phyloP scores from a whole-genome alignment of 2,113 vertebrate genomes.

The Gnathonemus echidnorhynchus region DNA sequence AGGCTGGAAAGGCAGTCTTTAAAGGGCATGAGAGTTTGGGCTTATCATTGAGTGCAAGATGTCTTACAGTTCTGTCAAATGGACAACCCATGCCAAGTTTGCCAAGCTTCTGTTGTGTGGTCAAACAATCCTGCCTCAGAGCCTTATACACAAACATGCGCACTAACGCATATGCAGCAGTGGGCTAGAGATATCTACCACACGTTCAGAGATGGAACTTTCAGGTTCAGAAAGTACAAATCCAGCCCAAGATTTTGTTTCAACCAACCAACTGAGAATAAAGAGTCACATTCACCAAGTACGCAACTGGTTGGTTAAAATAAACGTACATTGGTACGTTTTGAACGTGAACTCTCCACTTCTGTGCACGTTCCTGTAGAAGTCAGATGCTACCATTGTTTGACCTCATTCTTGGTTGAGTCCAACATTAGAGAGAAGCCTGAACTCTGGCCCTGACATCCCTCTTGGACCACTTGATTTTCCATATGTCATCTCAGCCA shows the following conservation, averaged over 20 bases:
- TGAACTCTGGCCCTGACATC: background rate
- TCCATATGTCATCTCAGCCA: background rate
- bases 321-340: background rate
- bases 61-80: background rate
- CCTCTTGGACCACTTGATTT: background rate
- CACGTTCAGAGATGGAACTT: background rate
- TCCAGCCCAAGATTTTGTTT: too few species aligned
- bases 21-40: background rate
- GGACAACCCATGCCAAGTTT: background rate
- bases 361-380: background rate
- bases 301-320: background rate
- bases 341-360: background rate
- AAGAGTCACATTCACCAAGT: background rate
- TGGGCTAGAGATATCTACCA: background rate
- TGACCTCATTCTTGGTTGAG: background rate
- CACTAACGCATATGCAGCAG: background rate
- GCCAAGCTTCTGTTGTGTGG: too few species aligned
- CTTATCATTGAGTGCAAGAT: background rate
- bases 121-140: background rate
- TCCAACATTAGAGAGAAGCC: background rate
- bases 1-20: background rate
- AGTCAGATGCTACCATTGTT: background rate
- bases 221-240: too few species aligned
- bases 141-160: background rate
- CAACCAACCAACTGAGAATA: background rate